Evolutionary conservation across 1,140 invertebrate genomes (phyloP).

Genomic region (Bombus consobrinus): DNA sequence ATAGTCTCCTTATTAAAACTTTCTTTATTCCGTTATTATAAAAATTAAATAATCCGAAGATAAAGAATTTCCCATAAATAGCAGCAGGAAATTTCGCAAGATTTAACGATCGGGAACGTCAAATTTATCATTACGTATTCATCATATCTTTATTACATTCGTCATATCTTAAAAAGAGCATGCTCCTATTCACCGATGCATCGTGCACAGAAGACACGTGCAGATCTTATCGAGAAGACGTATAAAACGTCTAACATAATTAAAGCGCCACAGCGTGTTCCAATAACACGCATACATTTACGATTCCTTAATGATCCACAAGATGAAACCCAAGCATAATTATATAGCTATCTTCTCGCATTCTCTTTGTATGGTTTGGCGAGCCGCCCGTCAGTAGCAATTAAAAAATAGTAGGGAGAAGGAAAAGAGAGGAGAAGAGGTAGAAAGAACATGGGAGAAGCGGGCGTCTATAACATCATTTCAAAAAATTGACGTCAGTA

Average conservation of each 20-base stretch:
- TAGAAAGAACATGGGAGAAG: neutral
- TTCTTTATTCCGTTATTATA: too few species aligned
- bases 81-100: too few species aligned
- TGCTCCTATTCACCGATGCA: neutral
- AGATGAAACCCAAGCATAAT: constrained; percentile 34
- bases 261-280: neutral
- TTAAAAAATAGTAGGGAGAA: neutral
- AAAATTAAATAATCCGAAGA: too few species aligned
- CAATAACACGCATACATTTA: constrained; percentile 2
- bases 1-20: too few species aligned
- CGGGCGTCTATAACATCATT: constrained; percentile 40
- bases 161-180: neutral
- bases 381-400: constrained; percentile 3
- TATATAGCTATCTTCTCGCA: neutral
- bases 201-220: neutral
- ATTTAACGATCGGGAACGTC: too few species aligned
- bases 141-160: neutral
- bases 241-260: neutral
- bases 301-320: constrained; percentile 27
- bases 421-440: too few species aligned
- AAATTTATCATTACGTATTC: too few species aligned
- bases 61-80: too few species aligned
- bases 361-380: constrained; percentile 7
- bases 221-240: neutral
- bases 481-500: constrained; percentile 65